A percentile compares a stretch with the other conserved stretches of the same genome.
phyloP scores from a whole-genome alignment of 2,113 vertebrate genomes.

The Podiceps cristatus region DNA sequence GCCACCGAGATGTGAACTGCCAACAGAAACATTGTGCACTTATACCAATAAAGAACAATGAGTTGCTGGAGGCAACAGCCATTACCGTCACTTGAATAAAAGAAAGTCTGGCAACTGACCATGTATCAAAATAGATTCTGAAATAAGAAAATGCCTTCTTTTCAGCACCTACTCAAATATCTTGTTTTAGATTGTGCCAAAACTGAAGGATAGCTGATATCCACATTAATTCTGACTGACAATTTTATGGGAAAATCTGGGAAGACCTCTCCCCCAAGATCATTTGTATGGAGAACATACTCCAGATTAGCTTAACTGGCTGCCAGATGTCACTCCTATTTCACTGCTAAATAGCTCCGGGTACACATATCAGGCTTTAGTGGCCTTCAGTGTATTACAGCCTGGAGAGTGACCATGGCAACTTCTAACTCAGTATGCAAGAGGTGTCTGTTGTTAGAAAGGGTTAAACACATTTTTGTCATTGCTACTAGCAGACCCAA shows the following conservation, averaged over 20 bases:
- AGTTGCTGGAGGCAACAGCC: constrained; percentile 21
- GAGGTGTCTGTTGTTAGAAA: background rate
- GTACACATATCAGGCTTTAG: background rate
- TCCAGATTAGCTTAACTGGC: background rate
- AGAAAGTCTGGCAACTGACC: constrained; percentile 23
- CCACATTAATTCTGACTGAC: constrained; percentile 33
- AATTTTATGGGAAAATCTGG: constrained; percentile 25
- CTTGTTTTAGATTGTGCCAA: constrained; percentile 13
- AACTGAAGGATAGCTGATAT: background rate
- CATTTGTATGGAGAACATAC: background rate
- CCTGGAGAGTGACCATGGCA: background rate
- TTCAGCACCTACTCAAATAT: constrained; percentile 32
- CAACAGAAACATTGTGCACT: constrained; percentile 29
- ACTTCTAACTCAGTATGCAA: background rate
- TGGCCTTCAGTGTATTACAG: background rate
- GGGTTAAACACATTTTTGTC: background rate
- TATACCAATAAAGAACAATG: constrained; percentile 37
- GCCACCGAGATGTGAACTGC: background rate
- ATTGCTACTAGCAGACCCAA: background rate
- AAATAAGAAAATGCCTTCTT: constrained; percentile 26
- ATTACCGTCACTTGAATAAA: constrained; percentile 18
- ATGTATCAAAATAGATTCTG: constrained; percentile 35
- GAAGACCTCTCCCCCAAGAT: background rate
- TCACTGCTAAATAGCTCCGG: background rate
- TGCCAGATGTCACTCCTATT: background rate